A percentile compares a stretch with the other conserved stretches of the same genome.
These are phyloP conservation scores for Gulo gulo DNA, from an alignment of 2,113 vertebrate genomes.

Conservation along the genomic window DNA sequence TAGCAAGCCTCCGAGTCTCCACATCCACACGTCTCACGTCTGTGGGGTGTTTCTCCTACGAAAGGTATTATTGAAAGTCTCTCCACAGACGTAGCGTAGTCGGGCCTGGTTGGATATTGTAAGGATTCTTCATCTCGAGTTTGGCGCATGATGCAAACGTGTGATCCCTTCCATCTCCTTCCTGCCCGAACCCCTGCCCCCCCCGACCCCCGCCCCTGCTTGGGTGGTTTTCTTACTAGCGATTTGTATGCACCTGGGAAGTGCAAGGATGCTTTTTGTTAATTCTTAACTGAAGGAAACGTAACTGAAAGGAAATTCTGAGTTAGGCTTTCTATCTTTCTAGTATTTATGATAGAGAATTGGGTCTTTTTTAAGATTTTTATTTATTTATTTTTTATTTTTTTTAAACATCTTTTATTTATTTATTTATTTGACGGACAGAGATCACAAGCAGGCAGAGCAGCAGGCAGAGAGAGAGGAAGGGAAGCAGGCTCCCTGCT, in stretches of 20 bases:
- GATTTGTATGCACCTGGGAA: neutral
- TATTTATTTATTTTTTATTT: too few species aligned
- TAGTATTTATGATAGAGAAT: neutral
- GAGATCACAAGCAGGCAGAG: too few species aligned
- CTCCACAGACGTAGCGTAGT: neutral
- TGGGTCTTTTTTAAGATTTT: too few species aligned
- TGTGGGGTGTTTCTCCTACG: neutral
- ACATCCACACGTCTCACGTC: neutral
- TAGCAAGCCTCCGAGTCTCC: neutral
- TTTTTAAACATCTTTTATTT: too few species aligned
- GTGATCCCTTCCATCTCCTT: neutral
- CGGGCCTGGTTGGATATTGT: neutral
- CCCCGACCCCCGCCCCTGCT: too few species aligned
- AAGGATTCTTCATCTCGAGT: neutral
- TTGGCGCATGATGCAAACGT: neutral
- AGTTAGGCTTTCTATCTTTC: neutral
- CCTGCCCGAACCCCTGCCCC: rapidly evolving
- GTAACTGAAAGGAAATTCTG: neutral
- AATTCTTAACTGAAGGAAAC: neutral
- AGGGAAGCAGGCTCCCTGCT: too few species aligned
- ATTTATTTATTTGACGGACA: too few species aligned
- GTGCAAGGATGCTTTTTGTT: neutral
- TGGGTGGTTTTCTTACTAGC: neutral
- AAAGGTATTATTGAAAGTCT: neutral
- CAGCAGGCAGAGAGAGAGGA: too few species aligned